These are phyloP conservation scores for Heteractis magnifica DNA, from an alignment of 92 coral and sea anemone genomes.

Conservation along the genomic window DNA sequence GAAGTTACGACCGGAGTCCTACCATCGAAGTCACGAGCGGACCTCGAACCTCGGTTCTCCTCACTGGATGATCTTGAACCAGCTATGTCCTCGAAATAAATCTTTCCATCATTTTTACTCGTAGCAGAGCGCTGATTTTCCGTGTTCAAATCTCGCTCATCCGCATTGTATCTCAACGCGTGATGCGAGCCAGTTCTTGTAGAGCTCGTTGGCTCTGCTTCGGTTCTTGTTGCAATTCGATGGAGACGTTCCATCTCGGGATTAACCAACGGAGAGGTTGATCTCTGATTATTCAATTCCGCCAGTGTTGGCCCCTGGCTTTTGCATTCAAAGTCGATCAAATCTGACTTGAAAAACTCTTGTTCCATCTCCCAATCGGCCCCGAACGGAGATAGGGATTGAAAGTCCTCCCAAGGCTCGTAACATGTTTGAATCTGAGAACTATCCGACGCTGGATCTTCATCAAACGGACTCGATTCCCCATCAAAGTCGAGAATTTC, in stretches of 20 bases:
- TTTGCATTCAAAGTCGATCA: slow-evolving; percentile 63
- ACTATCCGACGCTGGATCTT: slow-evolving; percentile 57
- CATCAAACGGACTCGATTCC: slow-evolving; percentile 32
- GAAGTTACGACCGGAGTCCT: slow-evolving; percentile 1
- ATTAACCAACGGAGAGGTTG: slow-evolving; percentile 90
- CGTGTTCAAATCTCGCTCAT: slow-evolving; percentile 3
- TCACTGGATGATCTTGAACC: background rate
- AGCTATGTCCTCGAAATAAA: background rate
- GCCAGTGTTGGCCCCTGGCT: slow-evolving; percentile 94
- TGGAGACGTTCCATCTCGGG: slow-evolving; percentile 99
- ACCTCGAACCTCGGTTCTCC: background rate
- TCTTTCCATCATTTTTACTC: background rate
- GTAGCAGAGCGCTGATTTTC: background rate
- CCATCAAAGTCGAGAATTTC: slow-evolving; percentile 49
- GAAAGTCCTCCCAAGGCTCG: slow-evolving; percentile 64
- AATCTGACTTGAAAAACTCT: slow-evolving; percentile 73
- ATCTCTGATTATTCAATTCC: slow-evolving; percentile 89
- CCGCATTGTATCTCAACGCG: background rate
- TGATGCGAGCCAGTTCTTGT: slow-evolving; percentile 2
- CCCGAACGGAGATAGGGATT: slow-evolving; percentile 57
- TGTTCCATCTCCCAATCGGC: slow-evolving; percentile 90
- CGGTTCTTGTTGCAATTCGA: slow-evolving; percentile 88
- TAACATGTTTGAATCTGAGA: slow-evolving; percentile 28
- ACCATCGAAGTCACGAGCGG: slow-evolving; percentile 4
- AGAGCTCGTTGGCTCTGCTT: slow-evolving; percentile 54